phyloP scores from a whole-genome alignment of 2,797 vertebrate genomes.

The Artibeus lituratus region DNA sequence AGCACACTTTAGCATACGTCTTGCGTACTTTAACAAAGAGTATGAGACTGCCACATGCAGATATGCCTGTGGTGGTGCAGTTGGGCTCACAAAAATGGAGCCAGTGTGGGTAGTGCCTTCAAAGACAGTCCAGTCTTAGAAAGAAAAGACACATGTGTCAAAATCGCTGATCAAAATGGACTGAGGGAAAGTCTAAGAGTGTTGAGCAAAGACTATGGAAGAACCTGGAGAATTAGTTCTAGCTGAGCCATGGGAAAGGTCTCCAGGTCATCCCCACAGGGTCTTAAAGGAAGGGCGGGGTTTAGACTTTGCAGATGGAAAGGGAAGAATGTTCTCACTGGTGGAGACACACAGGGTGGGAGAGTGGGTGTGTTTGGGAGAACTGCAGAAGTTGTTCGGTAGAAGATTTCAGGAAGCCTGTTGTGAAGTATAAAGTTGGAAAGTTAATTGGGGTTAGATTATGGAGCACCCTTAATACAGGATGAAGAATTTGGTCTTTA shows the following conservation, averaged over 20 bases:
- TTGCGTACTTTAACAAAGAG: neutral
- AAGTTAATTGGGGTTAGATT: neutral
- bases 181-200: neutral
- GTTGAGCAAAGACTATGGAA: neutral
- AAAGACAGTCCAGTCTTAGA: neutral
- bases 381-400: neutral
- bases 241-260: neutral
- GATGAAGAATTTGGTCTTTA: neutral
- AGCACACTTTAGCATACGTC: neutral
- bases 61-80: rapidly evolving
- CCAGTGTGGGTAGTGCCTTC: neutral
- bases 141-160: neutral
- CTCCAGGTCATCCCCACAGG: neutral
- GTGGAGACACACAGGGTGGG: neutral
- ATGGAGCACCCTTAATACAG: neutral
- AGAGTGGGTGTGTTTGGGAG: neutral
- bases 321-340: neutral
- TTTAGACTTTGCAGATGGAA: neutral
- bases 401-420: neutral
- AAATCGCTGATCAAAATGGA: neutral
- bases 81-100: neutral
- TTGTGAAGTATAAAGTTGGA: neutral
- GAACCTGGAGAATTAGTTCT: neutral
- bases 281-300: neutral
- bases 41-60: neutral